phyloP scores from a whole-genome alignment of 1,140 invertebrate species.

The Druon quercuslanigerum region DNA sequence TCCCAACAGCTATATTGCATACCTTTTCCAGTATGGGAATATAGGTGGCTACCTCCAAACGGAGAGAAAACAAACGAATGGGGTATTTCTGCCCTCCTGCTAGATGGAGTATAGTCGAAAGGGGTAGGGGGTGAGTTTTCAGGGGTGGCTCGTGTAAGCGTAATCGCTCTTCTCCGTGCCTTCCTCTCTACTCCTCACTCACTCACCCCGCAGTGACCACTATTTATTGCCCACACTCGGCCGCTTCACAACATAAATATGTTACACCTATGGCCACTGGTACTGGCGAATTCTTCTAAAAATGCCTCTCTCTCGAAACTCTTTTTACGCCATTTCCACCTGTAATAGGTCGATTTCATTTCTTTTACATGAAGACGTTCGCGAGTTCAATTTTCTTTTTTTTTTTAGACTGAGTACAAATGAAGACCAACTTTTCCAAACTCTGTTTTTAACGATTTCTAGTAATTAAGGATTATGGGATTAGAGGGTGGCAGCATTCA shows the following conservation, averaged over 20 bases:
- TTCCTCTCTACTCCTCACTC: slow-evolving; percentile 24
- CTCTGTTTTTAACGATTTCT: no score
- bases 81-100: no score
- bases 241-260: slow-evolving; percentile 75
- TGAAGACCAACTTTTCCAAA: no score
- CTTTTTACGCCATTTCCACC: slow-evolving; percentile 21
- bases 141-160: slow-evolving; percentile 40
- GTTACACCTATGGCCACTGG: slow-evolving; percentile 66
- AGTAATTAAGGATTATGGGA: no score
- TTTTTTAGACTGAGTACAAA: background rate
- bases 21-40: slow-evolving; percentile 31
- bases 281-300: slow-evolving; percentile 59
- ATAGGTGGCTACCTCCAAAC: no score
- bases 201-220: slow-evolving; percentile 41
- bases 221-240: slow-evolving; percentile 74
- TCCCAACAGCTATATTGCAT: slow-evolving; percentile 49
- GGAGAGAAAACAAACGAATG: no score
- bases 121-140: background rate
- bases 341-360: background rate
- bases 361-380: slow-evolving; percentile 5
- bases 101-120: background rate
- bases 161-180: slow-evolving; percentile 51
- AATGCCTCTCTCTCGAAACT: slow-evolving; percentile 43
- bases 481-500: no score
- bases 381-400: background rate